Evolutionary conservation across 2,888 invertebrate species (phyloP), one percentile per base, ranked within the genome.

Genomic region (Harpalus rubripes): DNA sequence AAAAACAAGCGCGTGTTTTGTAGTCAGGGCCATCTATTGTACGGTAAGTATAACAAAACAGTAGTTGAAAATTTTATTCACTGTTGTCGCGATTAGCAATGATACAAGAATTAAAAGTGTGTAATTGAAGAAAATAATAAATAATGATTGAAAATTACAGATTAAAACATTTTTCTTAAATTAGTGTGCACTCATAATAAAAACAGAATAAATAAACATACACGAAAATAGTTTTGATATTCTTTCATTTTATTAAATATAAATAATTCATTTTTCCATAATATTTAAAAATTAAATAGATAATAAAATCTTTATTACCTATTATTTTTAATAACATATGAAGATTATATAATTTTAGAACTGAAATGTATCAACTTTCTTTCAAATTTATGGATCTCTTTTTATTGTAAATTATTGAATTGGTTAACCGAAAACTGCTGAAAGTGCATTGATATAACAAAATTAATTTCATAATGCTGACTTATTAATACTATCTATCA

Each of bases 401-500:
- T 32, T 32, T 32, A 32, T 32, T 32, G 6, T 32, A 32, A 32
- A 32, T 16, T 18, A 74, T 74, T 74, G 72, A 44, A 3, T 7
- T 26, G 26, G 0, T 44, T 74, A 74, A 44, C 22, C 15, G 7
- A 72, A 72, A 41, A 18, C 12, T 74, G 72, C 41, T 74, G 72
- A 44, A 74, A 18, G 4, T 44, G 72, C 72, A 44, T 18, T 16
- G 41, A 68, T 68, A 39, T 39, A 16, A 16, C 26, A 26, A 26
- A 63, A 18, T 74, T 52, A 52, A 16, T 39, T 15, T 44, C 44
- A 74, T 44, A 44, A 44, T 44, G 72, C 72, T 74, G 72, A 74
- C 68, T 16, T 16, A 74, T 68, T 68, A n/a, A 22, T 39, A 68
- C 39, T 68, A 32, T 72, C 44, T 74, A 74, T 74, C 72, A 74